Evolutionary conservation across 2,113 vertebrate species (phyloP).

Genomic region (Odocoileus hemionus): DNA sequence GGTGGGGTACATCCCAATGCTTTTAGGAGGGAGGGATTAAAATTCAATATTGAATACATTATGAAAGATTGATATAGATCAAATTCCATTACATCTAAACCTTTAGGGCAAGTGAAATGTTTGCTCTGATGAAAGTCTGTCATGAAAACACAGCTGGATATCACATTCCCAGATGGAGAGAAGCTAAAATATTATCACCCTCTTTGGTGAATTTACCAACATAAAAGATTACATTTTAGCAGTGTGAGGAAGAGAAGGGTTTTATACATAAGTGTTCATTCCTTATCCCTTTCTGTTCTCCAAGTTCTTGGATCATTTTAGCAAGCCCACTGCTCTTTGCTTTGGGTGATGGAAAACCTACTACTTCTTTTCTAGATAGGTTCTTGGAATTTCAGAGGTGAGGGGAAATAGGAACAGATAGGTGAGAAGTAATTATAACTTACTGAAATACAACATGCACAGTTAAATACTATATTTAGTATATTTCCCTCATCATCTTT

Average conservation of each 20-base stretch:
- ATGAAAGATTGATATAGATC: constrained; percentile 3
- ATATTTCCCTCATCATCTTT: not conserved
- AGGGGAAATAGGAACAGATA: not conserved
- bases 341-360: not conserved
- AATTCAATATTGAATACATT: not conserved
- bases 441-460: not conserved
- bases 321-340: not conserved
- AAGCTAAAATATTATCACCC: not conserved
- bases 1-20: not conserved
- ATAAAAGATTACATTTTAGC: not conserved
- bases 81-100: not conserved
- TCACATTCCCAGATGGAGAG: not conserved
- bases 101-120: not conserved
- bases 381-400: not conserved
- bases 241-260: not conserved
- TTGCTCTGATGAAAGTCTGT: not conserved
- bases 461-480: not conserved
- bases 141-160: constrained; percentile 34
- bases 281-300: not conserved
- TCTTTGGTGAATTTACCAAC: not conserved
- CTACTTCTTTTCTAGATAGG: not conserved
- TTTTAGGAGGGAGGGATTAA: not conserved
- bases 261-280: not conserved
- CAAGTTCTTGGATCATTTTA: not conserved
- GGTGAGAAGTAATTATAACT: not conserved